phyloP scores from a whole-genome alignment of 2,888 invertebrate species.

The Lasius fuliginosus region DNA sequence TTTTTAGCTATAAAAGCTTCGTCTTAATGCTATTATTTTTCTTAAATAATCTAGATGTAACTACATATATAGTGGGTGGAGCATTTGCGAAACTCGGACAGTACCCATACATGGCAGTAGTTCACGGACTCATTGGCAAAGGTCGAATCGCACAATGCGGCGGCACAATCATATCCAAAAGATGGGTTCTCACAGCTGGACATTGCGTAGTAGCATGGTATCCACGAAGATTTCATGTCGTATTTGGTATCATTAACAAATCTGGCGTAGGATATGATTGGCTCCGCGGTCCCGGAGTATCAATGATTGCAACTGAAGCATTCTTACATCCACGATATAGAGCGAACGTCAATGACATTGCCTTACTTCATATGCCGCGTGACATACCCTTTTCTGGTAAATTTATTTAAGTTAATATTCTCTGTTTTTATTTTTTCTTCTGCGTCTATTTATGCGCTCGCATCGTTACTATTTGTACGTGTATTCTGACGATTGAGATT shows the following conservation, averaged over 20 bases:
- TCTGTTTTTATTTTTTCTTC: background rate
- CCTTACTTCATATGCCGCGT: constrained; percentile 71
- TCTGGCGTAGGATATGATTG: constrained; percentile 65
- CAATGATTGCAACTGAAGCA: constrained; percentile 69
- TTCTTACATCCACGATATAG: constrained; percentile 69
- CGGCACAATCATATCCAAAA: constrained; percentile 73
- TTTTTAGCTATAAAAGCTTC: too few species aligned
- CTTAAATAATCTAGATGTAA: background rate
- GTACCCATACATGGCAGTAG: constrained; percentile 76
- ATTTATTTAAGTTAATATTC: constrained; percentile 23
- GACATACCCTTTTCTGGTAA: constrained; percentile 75
- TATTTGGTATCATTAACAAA: constrained; percentile 72
- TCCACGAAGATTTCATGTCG: constrained; percentile 66
- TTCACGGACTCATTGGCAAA: constrained; percentile 68
- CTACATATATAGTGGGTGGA: constrained; percentile 59
- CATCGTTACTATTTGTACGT: too few species aligned
- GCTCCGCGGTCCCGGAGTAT: constrained; percentile 65
- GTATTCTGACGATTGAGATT: too few species aligned
- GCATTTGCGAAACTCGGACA: constrained; percentile 63
- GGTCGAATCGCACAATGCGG: constrained; percentile 69
- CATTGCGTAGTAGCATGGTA: constrained; percentile 66
- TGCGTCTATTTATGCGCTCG: background rate
- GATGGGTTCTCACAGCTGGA: constrained; percentile 78
- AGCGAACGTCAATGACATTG: constrained; percentile 70
- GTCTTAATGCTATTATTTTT: too few species aligned